phyloP scores from a whole-genome alignment of 92 coral and sea anemone genomes.

The Palythoa grandis region DNA sequence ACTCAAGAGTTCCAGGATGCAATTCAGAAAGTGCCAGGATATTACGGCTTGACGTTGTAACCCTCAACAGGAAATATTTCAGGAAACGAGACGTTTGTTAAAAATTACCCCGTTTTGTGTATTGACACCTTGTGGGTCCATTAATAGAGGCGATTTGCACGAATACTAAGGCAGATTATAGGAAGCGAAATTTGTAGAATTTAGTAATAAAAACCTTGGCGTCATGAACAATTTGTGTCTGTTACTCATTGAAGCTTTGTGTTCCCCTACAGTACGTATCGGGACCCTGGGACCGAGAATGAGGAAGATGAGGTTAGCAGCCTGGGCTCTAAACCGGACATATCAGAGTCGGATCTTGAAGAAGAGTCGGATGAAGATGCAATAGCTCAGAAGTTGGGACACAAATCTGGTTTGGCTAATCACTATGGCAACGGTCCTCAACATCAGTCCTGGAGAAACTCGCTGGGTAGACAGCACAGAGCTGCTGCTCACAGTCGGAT shows the following conservation, averaged over 20 bases:
- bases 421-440: slow-evolving; percentile 71
- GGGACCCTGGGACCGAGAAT: slow-evolving; percentile 69
- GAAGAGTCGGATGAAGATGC: slow-evolving; percentile 73
- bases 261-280: slow-evolving; percentile 66
- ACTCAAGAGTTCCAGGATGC: too few species aligned
- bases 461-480: slow-evolving; percentile 59
- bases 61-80: too few species aligned
- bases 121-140: too few species aligned
- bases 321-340: slow-evolving; percentile 82
- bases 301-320: slow-evolving; percentile 89
- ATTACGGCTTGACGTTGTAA: too few species aligned
- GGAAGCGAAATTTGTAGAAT: too few species aligned
- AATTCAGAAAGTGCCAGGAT: too few species aligned
- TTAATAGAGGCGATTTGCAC: too few species aligned
- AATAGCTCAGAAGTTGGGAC: slow-evolving; percentile 57
- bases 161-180: too few species aligned
- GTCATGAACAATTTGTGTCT: background rate
- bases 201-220: background rate
- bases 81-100: too few species aligned
- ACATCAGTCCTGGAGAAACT: slow-evolving; percentile 73
- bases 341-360: slow-evolving; percentile 71
- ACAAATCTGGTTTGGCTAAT: slow-evolving; percentile 55
- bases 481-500: slow-evolving; percentile 33
- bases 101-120: too few species aligned
- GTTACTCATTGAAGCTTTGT: background rate